Base-by-base conservation (phyloP, 2,113 vertebrate genomes). In the Pardalotus punctatus region DNA sequence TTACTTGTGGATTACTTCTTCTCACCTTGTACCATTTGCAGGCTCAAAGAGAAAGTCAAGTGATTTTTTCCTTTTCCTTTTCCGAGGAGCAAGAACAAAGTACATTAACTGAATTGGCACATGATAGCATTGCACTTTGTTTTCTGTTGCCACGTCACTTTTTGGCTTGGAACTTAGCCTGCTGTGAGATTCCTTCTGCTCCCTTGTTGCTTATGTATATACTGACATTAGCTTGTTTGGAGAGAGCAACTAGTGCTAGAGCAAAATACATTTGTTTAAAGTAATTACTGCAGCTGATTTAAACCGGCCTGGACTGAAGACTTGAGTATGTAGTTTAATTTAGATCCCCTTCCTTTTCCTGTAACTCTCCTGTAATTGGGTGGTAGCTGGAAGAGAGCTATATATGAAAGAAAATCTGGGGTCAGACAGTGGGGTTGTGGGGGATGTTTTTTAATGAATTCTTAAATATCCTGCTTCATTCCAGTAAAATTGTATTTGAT, bases 141-240 rank as follows among this genome's bases (percentile, higher is more conserved):
- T 79, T 93, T 88, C 53, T 96, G 36, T 81, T 81, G 90, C 92
- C 95, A 95, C 86, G 1, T 96, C 80, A 54, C 56, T 90, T 92
- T 93, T 83, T 60, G 84, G 48, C 69, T 61, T 95, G 95, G 92
- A 97, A 74, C 95, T 96, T 96, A 90, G 60, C 72, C 92, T 94
- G 57, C 33, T 53, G 31, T 64, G 72, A 84, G 38, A 35, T 94
- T 90, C 22, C 12, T 86, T 74, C 53, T 60, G 24, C 47, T 95
- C 21, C 48, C 4, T 62, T 88, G 91, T 79, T 93, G 10, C 50
- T 19, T 77, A 16, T 82, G 62, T 82, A 4, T 80, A 23, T 83
- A 42, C 51, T 76, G 33, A 35, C 78, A 56, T 56, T 51, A 19
- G 24, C 56, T 70, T 86, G 47, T 74, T 78, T 54, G 22, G 64